Percentiles rank a stretch among this genome's conserved stretches.
These are phyloP conservation scores for Neosilurus mollespiculum DNA, from an alignment of 2,797 vertebrate genomes.

Conservation along the genomic window DNA sequence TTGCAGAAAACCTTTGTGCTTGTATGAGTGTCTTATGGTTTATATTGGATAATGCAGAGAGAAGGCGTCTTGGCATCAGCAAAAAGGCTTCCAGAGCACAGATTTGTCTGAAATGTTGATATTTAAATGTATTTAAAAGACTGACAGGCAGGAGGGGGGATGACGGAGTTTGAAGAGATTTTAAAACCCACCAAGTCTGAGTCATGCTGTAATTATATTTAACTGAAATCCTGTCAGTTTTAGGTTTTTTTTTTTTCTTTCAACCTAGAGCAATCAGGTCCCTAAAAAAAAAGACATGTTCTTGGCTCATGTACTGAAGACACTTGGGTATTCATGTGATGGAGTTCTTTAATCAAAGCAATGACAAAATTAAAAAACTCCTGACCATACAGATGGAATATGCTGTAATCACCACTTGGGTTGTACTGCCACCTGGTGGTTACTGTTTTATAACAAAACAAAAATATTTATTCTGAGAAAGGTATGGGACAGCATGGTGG, in stretches of 20 bases:
- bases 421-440: constrained; percentile 40
- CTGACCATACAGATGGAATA: no score
- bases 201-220: constrained; percentile 27
- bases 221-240: constrained; percentile 2
- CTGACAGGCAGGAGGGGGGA: constrained; percentile 4
- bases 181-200: constrained; percentile 28
- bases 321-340: not conserved
- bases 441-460: not conserved
- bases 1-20: not conserved
- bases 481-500: no score
- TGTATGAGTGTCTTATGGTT: not conserved
- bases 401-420: not conserved
- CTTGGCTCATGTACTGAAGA: constrained; percentile 19
- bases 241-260: not conserved
- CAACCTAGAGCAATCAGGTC: not conserved
- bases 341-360: constrained; percentile 11
- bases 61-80: not conserved
- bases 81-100: not conserved
- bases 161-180: constrained; percentile 19
- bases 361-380: not conserved
- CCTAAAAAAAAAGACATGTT: not conserved
- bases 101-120: constrained; percentile 8
- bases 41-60: constrained; percentile 9
- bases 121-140: constrained; percentile 15
- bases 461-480: not conserved